phyloP scores from a whole-genome alignment of 1,140 invertebrate genomes.

The Amyelois transitella region DNA sequence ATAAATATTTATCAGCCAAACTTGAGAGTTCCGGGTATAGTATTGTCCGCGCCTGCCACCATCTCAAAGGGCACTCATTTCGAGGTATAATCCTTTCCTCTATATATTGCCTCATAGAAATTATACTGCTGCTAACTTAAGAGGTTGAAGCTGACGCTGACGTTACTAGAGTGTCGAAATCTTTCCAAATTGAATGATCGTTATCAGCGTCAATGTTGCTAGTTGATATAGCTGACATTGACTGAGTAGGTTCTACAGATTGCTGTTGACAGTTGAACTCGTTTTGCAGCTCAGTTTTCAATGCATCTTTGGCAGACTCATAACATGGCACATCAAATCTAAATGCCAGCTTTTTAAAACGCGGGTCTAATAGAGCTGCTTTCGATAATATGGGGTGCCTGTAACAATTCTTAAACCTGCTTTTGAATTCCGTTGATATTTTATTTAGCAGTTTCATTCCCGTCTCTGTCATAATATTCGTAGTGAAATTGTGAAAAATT shows the following conservation, averaged over 20 bases:
- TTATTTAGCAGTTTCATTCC: constrained; percentile 25
- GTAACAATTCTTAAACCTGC: constrained; percentile 26
- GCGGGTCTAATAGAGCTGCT: constrained; percentile 28
- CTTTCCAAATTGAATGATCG: constrained; percentile 23
- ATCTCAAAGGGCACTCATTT: constrained; percentile 34
- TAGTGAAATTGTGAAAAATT: constrained; percentile 20
- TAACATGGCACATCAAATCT: constrained; percentile 24
- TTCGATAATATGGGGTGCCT: constrained; percentile 30
- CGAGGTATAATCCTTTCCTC: constrained; percentile 26
- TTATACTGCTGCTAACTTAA: constrained; percentile 24
- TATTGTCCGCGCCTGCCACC: constrained; percentile 28
- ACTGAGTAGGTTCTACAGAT: constrained; percentile 15
- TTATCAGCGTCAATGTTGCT: constrained; percentile 15
- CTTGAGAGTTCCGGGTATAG: constrained; percentile 35
- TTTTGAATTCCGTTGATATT: constrained; percentile 27
- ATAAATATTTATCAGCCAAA: constrained; percentile 35
- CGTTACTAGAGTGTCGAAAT: constrained; percentile 22
- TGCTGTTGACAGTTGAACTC: constrained; percentile 19
- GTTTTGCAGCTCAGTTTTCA: constrained; percentile 32
- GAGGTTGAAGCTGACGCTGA: constrained; percentile 23
- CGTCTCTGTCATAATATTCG: constrained; percentile 16
- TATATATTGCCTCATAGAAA: constrained; percentile 32
- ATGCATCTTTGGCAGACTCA: constrained; percentile 31
- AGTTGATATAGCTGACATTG: constrained; percentile 21
- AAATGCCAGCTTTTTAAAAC: constrained; percentile 23